Percentiles rank a stretch among this genome's conserved stretches.
Conservation (phyloP, 2,113 vertebrate species). For the Hydrolagus affinis region DNA sequence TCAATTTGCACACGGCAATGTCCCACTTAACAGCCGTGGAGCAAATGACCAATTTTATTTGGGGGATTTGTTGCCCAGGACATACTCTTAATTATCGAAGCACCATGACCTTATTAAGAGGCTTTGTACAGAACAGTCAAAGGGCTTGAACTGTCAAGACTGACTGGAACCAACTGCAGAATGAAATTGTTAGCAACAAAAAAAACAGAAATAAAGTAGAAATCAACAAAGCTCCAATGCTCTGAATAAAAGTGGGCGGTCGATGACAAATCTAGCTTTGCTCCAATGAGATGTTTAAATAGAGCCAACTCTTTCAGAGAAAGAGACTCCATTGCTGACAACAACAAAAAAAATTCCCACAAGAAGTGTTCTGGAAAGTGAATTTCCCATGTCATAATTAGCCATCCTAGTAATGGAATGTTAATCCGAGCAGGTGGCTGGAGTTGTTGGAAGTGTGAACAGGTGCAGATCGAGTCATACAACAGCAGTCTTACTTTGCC, state of each 20-base stretch:
- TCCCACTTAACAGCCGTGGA: too few species aligned
- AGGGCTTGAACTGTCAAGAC: background rate
- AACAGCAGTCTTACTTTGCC: background rate
- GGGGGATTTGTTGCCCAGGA: too few species aligned
- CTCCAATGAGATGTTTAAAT: background rate
- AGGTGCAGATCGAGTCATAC: constrained; percentile 49
- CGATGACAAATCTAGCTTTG: background rate
- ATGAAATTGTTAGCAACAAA: background rate
- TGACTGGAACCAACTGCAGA: background rate
- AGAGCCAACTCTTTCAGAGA: background rate
- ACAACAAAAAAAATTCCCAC: constrained; percentile 60
- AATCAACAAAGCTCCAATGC: background rate
- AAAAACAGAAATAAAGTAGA: background rate
- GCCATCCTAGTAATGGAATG: constrained; percentile 64
- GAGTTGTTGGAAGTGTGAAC: constrained; percentile 91
- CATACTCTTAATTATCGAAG: constrained; percentile 4
- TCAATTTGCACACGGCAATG: too few species aligned
- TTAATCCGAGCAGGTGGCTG: constrained; percentile 97
- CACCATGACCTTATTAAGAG: background rate
- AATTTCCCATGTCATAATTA: constrained; percentile 97
- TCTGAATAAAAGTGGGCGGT: background rate
- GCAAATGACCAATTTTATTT: too few species aligned
- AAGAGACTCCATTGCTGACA: background rate
- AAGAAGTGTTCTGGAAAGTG: constrained; percentile 73
- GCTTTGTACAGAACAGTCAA: constrained; percentile 2